phyloP scores from a whole-genome alignment of 2,888 invertebrate species.

The Drosophila picticornis region DNA sequence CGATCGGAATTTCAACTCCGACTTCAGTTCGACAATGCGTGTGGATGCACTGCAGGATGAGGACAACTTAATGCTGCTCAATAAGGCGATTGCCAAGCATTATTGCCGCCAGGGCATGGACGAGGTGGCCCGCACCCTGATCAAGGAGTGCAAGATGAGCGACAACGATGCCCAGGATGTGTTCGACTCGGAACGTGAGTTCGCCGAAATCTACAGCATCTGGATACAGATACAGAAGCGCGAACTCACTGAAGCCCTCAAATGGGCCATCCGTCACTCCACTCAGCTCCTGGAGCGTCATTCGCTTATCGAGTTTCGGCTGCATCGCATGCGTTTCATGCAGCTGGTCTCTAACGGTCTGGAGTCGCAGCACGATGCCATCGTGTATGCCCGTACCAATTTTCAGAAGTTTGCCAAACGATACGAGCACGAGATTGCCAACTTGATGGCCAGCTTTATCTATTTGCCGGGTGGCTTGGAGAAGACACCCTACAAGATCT shows the following conservation, averaged over 20 bases:
- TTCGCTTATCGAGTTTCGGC: constrained; percentile 90
- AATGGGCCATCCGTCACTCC: constrained; percentile 93
- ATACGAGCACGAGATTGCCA: constrained; percentile 93
- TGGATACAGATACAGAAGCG: constrained; percentile 93
- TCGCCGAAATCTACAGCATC: constrained; percentile 93
- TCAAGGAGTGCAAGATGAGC: constrained; percentile 83
- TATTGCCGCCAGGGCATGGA: constrained; percentile 97
- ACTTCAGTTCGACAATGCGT: constrained; percentile 94
- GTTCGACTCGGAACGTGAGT: constrained; percentile 88
- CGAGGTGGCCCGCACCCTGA: constrained; percentile 94
- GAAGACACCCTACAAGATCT: constrained; percentile 91
- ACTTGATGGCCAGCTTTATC: constrained; percentile 93
- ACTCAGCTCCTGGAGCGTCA: constrained; percentile 87
- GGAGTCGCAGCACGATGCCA: constrained; percentile 92
- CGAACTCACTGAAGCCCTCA: constrained; percentile 93
- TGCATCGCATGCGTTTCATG: constrained; percentile 93
- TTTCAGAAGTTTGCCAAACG: constrained; percentile 92
- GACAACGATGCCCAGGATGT: constrained; percentile 83
- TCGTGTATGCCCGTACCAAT: constrained; percentile 93
- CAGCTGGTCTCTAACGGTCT: constrained; percentile 86
- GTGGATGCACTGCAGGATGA: constrained; percentile 90
- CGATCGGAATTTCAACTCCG: constrained; percentile 96
- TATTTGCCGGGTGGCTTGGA: constrained; percentile 92
- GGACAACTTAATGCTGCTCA: constrained; percentile 89
- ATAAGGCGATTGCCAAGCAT: constrained; percentile 97